Evolutionary conservation across 2,113 vertebrate species (phyloP).

Genomic region (Actenoides lindsayi): DNA sequence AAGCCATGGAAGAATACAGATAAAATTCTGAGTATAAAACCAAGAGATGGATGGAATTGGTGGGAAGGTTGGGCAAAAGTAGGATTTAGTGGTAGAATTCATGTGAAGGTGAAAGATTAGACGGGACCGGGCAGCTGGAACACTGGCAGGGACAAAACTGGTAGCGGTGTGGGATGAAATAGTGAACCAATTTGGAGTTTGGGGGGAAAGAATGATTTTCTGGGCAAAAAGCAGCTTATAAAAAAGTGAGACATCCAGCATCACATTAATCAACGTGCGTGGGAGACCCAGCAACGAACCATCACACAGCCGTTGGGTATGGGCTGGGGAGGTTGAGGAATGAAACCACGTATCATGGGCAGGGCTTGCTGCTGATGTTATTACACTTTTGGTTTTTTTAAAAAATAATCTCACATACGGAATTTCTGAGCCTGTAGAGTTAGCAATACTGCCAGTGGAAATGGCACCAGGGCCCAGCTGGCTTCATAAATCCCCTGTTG

Average conservation of each 20-base stretch:
- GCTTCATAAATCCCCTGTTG: not conserved
- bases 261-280: accelerated
- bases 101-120: not conserved
- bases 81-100: not conserved
- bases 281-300: not conserved
- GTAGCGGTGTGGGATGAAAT: not conserved
- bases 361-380: not conserved
- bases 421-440: not conserved
- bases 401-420: not conserved
- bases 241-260: not conserved
- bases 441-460: not conserved
- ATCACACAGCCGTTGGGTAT: accelerated
- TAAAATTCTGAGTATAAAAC: not conserved
- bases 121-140: not conserved
- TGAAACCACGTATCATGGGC: not conserved
- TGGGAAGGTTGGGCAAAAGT: not conserved
- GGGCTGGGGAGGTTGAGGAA: not conserved
- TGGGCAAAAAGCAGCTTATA: not conserved
- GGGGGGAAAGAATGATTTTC: not conserved
- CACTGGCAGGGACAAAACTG: not conserved
- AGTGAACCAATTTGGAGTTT: not conserved
- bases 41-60: not conserved
- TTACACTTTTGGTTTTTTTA: not conserved
- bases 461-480: not conserved
- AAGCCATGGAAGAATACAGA: not conserved